Percentiles rank a stretch among this genome's conserved stretches.
Conservation (phyloP, 1,140 invertebrate genomes). For the Lycorma delicatula region DNA sequence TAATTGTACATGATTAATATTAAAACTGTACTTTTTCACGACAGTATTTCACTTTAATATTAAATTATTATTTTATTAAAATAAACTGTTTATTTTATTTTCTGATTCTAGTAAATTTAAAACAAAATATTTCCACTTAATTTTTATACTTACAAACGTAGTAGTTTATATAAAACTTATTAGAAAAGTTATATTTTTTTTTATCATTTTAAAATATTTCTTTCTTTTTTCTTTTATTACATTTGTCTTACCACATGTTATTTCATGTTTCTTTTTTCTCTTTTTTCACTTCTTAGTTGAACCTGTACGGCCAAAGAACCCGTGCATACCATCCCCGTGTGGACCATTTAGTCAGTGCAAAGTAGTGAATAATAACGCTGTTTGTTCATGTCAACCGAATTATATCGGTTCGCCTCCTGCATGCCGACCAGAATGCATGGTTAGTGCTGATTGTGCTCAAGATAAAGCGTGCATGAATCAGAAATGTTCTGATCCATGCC, state of each 20-base stretch:
- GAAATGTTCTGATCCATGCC: conserved; percentile 41
- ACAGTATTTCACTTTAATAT: no score
- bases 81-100: no score
- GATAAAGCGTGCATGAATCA: conserved; percentile 39
- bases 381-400: conserved; percentile 42
- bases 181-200: conserved; percentile 1
- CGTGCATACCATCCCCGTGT: conserved; percentile 38
- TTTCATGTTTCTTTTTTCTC: conserved; percentile 9
- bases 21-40: no score
- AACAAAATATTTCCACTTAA: no score
- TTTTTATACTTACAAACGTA: no score
- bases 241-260: conserved; percentile 10
- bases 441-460: conserved; percentile 38
- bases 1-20: no score
- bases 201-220: conserved; percentile 8
- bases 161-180: no score
- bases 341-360: conserved; percentile 42
- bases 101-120: no score
- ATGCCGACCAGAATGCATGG: conserved; percentile 41
- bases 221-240: conserved; percentile 5
- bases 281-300: conserved; percentile 23
- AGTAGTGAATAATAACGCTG: conserved; percentile 38
- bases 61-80: no score
- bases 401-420: conserved; percentile 41
- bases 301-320: conserved; percentile 25